Percentiles rank a stretch among this genome's conserved stretches.
Conservation (phyloP, 1,140 invertebrate genomes). For the Ips typographus region DNA sequence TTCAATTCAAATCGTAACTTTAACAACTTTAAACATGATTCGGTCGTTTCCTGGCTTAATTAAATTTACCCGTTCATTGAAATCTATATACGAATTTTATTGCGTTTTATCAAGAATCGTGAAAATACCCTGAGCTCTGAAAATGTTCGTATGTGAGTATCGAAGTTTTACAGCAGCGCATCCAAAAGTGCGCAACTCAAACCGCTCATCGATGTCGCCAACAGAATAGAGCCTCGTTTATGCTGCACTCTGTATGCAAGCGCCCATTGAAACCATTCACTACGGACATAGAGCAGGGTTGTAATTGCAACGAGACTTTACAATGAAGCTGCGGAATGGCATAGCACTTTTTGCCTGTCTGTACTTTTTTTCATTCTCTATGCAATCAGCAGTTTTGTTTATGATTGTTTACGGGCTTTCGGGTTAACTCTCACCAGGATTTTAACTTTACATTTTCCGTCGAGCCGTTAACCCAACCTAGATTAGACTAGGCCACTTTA, state of each 20-base stretch:
- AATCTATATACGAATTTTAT: background rate
- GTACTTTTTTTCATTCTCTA: background rate
- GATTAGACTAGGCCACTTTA: background rate
- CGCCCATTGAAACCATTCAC: conserved; percentile 32
- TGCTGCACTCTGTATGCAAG: conserved; percentile 37
- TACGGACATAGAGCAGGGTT: conserved; percentile 22
- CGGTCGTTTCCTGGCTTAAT: conserved; percentile 2
- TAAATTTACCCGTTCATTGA: conserved; percentile 15
- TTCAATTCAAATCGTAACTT: conserved; percentile 25
- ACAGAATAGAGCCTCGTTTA: conserved; percentile 32
- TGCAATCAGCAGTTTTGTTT: conserved; percentile 30
- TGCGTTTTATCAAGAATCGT: background rate
- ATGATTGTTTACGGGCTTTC: conserved; percentile 29
- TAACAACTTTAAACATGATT: conserved; percentile 25
- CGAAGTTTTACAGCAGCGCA: too few species aligned
- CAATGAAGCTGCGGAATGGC: conserved; percentile 16
- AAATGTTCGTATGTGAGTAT: background rate
- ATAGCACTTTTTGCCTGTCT: conserved; percentile 17
- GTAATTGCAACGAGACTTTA: conserved; percentile 32
- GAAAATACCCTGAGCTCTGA: background rate
- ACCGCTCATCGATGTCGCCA: conserved; percentile 10
- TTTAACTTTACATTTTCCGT: background rate
- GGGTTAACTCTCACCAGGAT: background rate
- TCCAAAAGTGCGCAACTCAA: background rate
- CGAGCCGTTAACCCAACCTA: background rate